These are phyloP conservation scores for Lasioglossum pauxillum DNA, from an alignment of 2,888 invertebrate species.

Conservation along the genomic window DNA sequence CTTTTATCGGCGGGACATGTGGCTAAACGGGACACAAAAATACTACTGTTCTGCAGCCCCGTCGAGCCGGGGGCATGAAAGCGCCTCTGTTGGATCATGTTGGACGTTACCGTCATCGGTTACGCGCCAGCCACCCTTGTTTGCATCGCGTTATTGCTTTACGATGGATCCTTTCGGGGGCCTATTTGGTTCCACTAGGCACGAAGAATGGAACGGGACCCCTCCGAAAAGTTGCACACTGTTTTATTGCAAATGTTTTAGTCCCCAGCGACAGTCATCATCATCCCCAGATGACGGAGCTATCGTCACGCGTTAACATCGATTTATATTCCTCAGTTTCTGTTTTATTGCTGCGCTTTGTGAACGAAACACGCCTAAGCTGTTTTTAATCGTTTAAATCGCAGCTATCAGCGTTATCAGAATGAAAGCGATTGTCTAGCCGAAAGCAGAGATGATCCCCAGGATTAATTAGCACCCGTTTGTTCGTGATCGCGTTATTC, in stretches of 20 bases:
- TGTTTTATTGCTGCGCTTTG: neutral
- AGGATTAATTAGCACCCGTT: slow-evolving; percentile 72
- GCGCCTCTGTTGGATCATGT: slow-evolving; percentile 72
- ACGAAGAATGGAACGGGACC: neutral
- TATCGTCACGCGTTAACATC: neutral
- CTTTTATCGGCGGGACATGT: slow-evolving; percentile 77
- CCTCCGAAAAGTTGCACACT: neutral
- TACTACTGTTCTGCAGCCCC: slow-evolving; percentile 80
- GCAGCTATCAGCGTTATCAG: neutral
- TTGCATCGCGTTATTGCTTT: slow-evolving; percentile 43
- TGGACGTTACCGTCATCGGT: slow-evolving; percentile 42
- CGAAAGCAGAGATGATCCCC: slow-evolving; percentile 57
- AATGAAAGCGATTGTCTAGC: slow-evolving; percentile 23
- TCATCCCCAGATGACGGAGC: neutral
- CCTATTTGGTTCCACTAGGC: neutral
- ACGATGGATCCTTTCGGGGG: slow-evolving; percentile 34
- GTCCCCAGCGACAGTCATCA: neutral
- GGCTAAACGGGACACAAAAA: slow-evolving; percentile 77
- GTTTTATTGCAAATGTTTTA: neutral
- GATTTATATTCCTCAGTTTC: neutral
- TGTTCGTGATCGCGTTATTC: slow-evolving; percentile 73
- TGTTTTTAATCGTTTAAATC: slow-evolving; percentile 1
- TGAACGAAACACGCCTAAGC: neutral
- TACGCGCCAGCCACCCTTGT: slow-evolving; percentile 45
- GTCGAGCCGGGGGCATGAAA: slow-evolving; percentile 70